Evolutionary conservation across 2,113 vertebrate genomes (phyloP).

Genomic region (Campylorhamphus procurvoides): DNA sequence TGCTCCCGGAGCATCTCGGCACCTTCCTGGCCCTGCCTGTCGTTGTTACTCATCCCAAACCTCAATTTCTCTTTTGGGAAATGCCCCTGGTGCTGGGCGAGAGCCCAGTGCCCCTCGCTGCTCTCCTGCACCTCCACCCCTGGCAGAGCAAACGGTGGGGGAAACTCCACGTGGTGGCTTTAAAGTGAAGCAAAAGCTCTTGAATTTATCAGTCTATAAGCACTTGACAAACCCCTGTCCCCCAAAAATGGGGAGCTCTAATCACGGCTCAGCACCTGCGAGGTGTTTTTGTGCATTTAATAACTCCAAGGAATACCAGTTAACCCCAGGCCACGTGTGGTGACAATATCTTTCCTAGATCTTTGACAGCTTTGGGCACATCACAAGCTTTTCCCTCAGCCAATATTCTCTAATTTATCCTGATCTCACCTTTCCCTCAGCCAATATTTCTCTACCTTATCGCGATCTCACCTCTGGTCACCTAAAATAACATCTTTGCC

Average conservation of each 20-base stretch:
- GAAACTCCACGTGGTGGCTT: accelerated
- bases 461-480: accelerated
- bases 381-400: not conserved
- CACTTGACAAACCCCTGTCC: not conserved
- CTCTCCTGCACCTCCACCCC: not conserved
- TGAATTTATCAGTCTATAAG: not conserved
- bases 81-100: not conserved
- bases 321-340: not conserved
- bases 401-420: not conserved
- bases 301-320: not conserved
- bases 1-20: not conserved
- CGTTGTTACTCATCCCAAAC: not conserved
- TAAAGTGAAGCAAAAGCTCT: not conserved
- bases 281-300: not conserved
- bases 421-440: not conserved
- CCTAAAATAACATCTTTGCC: not conserved
- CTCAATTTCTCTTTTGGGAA: accelerated
- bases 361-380: not conserved
- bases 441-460: not conserved
- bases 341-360: not conserved
- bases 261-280: not conserved
- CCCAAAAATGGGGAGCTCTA: not conserved
- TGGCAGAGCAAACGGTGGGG: not conserved
- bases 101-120: not conserved
- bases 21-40: not conserved